These are phyloP conservation scores for Rousettus leschenaultii DNA, from an alignment of 2,113 vertebrate genomes.

Conservation along the genomic window DNA sequence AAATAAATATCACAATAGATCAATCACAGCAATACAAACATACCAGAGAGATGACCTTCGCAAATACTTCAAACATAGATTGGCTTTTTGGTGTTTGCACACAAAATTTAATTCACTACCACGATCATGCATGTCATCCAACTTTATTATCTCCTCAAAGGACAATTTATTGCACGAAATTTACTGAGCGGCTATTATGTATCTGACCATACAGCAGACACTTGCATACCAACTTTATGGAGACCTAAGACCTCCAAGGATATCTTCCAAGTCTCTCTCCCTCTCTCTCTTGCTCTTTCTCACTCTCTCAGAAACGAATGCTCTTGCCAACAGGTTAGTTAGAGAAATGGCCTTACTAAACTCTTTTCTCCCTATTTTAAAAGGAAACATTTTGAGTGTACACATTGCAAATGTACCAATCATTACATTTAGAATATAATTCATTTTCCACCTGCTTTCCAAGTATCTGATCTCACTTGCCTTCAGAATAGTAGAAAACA, in stretches of 20 bases:
- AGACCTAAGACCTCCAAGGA: neutral
- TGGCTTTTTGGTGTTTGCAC: neutral
- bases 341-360: neutral
- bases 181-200: neutral
- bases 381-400: neutral
- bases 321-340: neutral
- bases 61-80: neutral
- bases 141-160: neutral
- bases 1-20: neutral
- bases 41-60: neutral
- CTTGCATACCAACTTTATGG: neutral
- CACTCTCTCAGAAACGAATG: neutral
- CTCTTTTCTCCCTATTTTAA: neutral
- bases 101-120: neutral
- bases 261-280: neutral
- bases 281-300: neutral
- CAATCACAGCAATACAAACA: neutral
- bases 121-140: neutral
- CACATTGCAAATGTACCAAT: neutral
- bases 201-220: neutral
- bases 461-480: neutral
- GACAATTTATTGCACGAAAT: neutral
- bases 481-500: neutral
- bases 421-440: neutral
- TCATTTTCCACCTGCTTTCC: neutral